A percentile compares a stretch with the other conserved stretches of the same genome.
These are phyloP conservation scores for Romanogobio albipinnatus DNA, from an alignment of 2,113 vertebrate genomes.

Conservation along the genomic window DNA sequence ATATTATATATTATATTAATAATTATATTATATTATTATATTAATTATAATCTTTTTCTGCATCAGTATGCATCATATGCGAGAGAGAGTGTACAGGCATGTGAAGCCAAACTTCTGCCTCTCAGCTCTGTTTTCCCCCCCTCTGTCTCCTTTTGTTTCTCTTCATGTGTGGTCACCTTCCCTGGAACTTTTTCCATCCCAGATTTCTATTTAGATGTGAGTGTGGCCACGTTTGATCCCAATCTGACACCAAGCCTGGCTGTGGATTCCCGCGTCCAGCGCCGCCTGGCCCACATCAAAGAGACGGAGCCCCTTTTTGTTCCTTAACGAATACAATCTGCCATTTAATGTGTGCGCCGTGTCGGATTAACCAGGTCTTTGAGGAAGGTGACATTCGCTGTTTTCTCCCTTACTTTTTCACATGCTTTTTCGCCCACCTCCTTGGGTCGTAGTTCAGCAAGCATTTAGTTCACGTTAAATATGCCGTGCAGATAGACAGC, in stretches of 20 bases:
- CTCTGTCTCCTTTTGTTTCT: constrained; percentile 15
- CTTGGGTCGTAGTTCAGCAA: constrained; percentile 16
- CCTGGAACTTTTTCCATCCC: background rate
- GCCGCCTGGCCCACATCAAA: constrained; percentile 30
- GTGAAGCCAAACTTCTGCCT: constrained; percentile 40
- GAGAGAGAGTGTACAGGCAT: constrained; percentile 26
- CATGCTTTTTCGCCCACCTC: background rate
- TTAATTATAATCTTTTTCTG: background rate
- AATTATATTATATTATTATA: background rate
- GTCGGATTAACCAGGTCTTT: constrained; percentile 31
- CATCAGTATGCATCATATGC: background rate
- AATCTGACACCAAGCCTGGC: constrained; percentile 12
- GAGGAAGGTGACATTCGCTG: constrained; percentile 40
- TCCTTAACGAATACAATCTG: constrained; percentile 34
- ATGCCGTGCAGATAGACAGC: constrained; percentile 32
- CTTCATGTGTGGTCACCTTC: constrained; percentile 54
- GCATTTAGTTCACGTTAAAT: constrained; percentile 26
- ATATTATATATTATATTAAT: too few species aligned
- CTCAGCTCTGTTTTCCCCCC: background rate
- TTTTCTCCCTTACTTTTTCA: background rate
- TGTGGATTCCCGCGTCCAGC: constrained; percentile 38
- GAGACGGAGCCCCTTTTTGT: constrained; percentile 28
- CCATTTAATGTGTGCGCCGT: constrained; percentile 31
- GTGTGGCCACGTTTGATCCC: constrained; percentile 29
- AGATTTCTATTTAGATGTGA: constrained; percentile 31